Conservation (phyloP, 1,140 invertebrate genomes). For the Elysia chlorotica region DNA sequence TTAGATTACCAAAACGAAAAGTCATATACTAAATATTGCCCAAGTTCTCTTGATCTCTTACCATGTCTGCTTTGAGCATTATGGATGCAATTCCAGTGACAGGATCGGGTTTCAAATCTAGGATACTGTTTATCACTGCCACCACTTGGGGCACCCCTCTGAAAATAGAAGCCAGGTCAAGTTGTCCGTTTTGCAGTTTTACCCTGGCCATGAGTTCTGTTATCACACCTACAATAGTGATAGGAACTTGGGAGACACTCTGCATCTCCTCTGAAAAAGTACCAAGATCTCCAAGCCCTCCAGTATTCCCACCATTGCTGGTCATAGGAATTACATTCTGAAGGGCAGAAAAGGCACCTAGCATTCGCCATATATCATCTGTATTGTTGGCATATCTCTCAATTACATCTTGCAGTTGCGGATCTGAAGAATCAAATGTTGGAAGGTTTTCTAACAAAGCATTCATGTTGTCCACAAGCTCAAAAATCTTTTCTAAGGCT, state of each 20-base stretch:
- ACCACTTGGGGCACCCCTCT: background rate
- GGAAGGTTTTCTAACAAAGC: background rate
- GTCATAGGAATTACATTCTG: background rate
- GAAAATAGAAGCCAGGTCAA: background rate
- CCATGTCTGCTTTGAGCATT: background rate
- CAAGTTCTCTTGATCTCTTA: too few relatives aligned
- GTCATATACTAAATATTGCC: too few relatives aligned
- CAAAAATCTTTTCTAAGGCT: background rate
- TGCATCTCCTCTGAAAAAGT: too few relatives aligned
- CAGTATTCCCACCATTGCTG: too few relatives aligned
- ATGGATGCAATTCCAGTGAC: background rate
- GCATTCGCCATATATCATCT: background rate
- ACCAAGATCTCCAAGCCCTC: too few relatives aligned
- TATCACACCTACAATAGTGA: background rate
- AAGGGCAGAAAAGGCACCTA: background rate
- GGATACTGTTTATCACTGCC: background rate
- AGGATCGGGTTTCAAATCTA: conserved; percentile 6
- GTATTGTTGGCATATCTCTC: background rate
- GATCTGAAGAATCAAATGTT: background rate
- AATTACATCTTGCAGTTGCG: background rate
- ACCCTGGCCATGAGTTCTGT: background rate
- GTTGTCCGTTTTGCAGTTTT: background rate
- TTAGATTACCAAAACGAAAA: too few relatives aligned
- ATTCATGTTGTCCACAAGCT: conserved; percentile 4
- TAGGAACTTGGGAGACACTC: too few relatives aligned